Evolutionary conservation across 1,140 invertebrate genomes (phyloP).

Genomic region (Drosophila kohkoa): DNA sequence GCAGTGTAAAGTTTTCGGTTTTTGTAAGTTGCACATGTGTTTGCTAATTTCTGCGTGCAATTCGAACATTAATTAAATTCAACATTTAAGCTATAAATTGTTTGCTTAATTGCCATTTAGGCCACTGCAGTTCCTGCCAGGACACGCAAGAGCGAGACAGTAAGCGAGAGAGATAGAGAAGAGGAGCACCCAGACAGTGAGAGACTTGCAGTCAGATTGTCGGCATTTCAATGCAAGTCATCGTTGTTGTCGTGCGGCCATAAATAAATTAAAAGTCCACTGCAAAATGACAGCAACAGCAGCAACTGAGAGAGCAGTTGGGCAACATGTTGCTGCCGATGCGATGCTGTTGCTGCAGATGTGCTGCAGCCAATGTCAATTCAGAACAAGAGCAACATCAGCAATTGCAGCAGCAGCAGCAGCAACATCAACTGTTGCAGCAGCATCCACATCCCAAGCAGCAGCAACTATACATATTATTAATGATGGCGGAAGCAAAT

Average conservation of each 20-base stretch:
- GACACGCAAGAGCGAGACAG: neutral
- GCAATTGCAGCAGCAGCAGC: slow-evolving; percentile 17
- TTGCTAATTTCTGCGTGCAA: slow-evolving; percentile 82
- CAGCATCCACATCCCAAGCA: slow-evolving; percentile 21
- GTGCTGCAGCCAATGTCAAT: slow-evolving; percentile 39
- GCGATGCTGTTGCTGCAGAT: slow-evolving; percentile 3
- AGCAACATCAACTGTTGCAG: slow-evolving; percentile 37
- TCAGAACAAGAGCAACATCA: slow-evolving; percentile 74
- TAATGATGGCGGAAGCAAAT: slow-evolving; percentile 77
- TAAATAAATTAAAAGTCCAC: slow-evolving; percentile 81
- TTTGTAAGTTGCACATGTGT: slow-evolving; percentile 66
- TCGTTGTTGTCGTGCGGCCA: slow-evolving; percentile 61
- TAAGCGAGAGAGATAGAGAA: neutral
- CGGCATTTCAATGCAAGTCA: slow-evolving; percentile 69
- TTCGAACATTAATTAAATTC: slow-evolving; percentile 79
- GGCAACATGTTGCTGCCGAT: slow-evolving; percentile 49
- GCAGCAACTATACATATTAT: slow-evolving; percentile 70
- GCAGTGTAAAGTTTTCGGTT: slow-evolving; percentile 38
- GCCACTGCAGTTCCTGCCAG: slow-evolving; percentile 28
- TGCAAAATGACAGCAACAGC: slow-evolving; percentile 79
- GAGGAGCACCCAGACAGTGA: neutral
- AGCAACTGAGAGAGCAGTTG: slow-evolving; percentile 46
- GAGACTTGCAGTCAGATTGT: slow-evolving; percentile 9
- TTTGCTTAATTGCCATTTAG: slow-evolving; percentile 83
- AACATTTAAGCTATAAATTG: slow-evolving; percentile 81